Conservation (phyloP, 2,113 vertebrate species). For the Callopanchax toddi region DNA sequence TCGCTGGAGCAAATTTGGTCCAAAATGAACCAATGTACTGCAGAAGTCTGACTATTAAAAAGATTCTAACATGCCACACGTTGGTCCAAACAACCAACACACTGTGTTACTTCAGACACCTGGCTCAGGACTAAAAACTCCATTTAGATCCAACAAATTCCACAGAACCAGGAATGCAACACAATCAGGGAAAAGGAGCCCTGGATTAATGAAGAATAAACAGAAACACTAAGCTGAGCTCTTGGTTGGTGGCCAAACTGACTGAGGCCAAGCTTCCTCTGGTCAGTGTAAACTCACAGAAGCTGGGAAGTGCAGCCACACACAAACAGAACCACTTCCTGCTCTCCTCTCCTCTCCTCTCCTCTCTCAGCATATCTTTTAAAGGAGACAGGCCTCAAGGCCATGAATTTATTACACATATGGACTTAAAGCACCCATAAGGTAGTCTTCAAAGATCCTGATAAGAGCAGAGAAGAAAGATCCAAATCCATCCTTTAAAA, state of each 20-base stretch:
- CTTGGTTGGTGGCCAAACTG: conserved; percentile 8
- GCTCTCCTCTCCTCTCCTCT: conserved; percentile 9
- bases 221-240: conserved; percentile 46
- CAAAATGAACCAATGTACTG: conserved; percentile 6
- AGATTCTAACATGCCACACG: conserved; percentile 23
- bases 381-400: conserved; percentile 40
- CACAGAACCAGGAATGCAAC: conserved; percentile 1
- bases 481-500: no score
- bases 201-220: conserved; percentile 60
- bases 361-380: conserved; percentile 8
- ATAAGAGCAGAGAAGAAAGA: conserved; percentile 47
- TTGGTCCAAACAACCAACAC: conserved; percentile 5
- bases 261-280: no score
- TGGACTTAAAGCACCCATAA: conserved; percentile 51
- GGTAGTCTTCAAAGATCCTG: conserved; percentile 67
- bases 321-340: conserved; percentile 15
- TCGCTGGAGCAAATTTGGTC: not conserved
- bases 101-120: conserved; percentile 41
- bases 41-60: conserved; percentile 16
- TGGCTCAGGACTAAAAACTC: conserved; percentile 32
- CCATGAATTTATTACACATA: conserved; percentile 35
- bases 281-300: no score
- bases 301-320: conserved; percentile 1
- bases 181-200: conserved; percentile 29
- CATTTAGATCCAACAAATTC: conserved; percentile 32